These are phyloP conservation scores for Antedon mediterranea DNA, from an alignment of 53 echinoderm and acorn worm species.

Conservation along the genomic window DNA sequence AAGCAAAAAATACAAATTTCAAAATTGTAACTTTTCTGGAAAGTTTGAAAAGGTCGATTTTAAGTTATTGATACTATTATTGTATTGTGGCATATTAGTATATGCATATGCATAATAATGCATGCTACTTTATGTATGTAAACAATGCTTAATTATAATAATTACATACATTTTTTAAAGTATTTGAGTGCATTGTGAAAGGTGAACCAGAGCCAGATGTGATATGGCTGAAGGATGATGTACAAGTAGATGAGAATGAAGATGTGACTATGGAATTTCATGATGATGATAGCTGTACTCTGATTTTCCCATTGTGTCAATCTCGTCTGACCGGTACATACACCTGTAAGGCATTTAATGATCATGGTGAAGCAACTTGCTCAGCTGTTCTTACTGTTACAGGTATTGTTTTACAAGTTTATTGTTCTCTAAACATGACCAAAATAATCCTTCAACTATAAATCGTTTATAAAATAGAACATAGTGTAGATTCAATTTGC, in stretches of 20 bases:
- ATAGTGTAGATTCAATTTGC: no score
- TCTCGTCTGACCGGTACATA: conserved; percentile 38
- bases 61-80: no score
- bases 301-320: conserved; percentile 31
- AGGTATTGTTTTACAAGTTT: conserved; percentile 19
- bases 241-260: conserved; percentile 27
- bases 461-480: no score
- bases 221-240: conserved; percentile 64
- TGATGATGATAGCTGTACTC: conserved; percentile 59
- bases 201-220: conserved; percentile 94
- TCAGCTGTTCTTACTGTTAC: conserved; percentile 50
- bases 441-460: no score
- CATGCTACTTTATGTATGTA: no score
- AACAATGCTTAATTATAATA: no score
- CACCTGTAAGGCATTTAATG: conserved; percentile 74
- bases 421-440: no score
- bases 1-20: no score
- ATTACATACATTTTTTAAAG: conserved; percentile 8
- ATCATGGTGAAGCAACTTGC: conserved; percentile 54
- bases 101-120: no score
- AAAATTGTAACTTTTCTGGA: no score
- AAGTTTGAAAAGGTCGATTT: no score
- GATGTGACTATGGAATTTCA: conserved; percentile 72
- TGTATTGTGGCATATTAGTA: no score
- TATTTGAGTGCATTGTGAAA: conserved; percentile 75